Base-by-base conservation (phyloP, 2,113 vertebrate genomes). In the Sceloporus undulatus region DNA sequence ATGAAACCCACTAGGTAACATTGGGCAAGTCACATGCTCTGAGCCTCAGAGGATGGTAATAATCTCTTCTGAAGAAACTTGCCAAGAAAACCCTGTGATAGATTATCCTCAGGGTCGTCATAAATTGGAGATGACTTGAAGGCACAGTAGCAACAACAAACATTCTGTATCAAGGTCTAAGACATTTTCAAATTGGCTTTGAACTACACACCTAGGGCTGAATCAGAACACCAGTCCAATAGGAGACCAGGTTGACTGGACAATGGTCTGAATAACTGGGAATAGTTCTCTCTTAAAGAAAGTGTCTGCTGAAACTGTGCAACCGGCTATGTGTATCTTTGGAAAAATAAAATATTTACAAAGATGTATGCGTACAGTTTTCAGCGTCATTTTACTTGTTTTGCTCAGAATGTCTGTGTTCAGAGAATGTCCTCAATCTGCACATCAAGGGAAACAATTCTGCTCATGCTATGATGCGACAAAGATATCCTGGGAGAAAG, bases 381-480 rank as follows among this genome's bases (percentile, higher is more conserved):
- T 85, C 13, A 40, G 0, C 25, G 76, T 90, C 18, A 11, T 89
- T 56, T 74, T 16, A 75, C 10, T 0, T 16, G 11, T 81, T 90
- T 54, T 19, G 59, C 27, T 0, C 40, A 27, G 27, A 65, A 62
- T 74, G 38, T 48, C 70, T 85, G 27, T 82, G 16, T 82, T 74
- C 18, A 62, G 38, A 74, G 38, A 74, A 40, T 65, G 18, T 40
- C 38, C 71, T 82, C 38, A 75, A 87, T 52, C 23, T 65, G 38
- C 70, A 40, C 86, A 48, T 87, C 70, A 87, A 68, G 82, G 89
- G 90, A 89, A 9, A 52, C 4, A 71, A 65, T 76, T 38, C 75
- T 75, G 52, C 16, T 29, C 85, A 2, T 77, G 42, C 82, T 4
- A 84, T 48, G 5, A 16, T 85, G 3, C 56, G 86, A 79, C 71